These are phyloP conservation scores for Gobio occitaniae DNA, from an alignment of 2,797 vertebrate genomes.

Conservation along the genomic window DNA sequence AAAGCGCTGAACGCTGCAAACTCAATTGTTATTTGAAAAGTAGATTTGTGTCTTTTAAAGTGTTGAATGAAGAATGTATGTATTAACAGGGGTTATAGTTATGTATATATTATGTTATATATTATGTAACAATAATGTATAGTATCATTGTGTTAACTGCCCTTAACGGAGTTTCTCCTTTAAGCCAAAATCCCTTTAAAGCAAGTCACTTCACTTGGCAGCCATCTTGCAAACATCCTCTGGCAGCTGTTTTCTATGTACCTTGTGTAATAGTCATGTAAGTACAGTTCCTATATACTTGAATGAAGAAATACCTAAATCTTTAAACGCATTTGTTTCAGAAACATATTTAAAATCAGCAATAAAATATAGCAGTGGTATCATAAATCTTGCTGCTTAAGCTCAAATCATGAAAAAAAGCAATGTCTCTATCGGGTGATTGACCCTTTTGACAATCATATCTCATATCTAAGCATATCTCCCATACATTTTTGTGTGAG, in stretches of 20 bases:
- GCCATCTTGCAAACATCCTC: background rate
- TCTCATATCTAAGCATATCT: too few species aligned
- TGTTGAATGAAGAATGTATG: background rate
- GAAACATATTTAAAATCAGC: background rate
- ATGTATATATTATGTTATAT: background rate
- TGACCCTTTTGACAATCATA: background rate
- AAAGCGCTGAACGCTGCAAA: background rate
- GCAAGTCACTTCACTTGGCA: constrained; percentile 3
- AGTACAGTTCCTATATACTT: background rate
- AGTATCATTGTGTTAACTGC: constrained; percentile 4
- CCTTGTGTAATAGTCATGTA: background rate
- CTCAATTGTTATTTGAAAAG: background rate
- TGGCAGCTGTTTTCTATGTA: constrained; percentile 28
- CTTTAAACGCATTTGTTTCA: background rate
- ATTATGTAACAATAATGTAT: background rate
- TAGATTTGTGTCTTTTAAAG: background rate
- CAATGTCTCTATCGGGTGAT: background rate
- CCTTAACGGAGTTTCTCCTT: background rate
- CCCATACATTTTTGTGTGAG: background rate
- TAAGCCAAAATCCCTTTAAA: background rate
- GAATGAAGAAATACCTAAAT: background rate
- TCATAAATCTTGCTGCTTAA: background rate
- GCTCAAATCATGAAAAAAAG: background rate
- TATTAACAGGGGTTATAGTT: background rate
- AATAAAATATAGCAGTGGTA: background rate